Conservation (phyloP, 2,888 invertebrate species). For the Drosophila siamana region DNA sequence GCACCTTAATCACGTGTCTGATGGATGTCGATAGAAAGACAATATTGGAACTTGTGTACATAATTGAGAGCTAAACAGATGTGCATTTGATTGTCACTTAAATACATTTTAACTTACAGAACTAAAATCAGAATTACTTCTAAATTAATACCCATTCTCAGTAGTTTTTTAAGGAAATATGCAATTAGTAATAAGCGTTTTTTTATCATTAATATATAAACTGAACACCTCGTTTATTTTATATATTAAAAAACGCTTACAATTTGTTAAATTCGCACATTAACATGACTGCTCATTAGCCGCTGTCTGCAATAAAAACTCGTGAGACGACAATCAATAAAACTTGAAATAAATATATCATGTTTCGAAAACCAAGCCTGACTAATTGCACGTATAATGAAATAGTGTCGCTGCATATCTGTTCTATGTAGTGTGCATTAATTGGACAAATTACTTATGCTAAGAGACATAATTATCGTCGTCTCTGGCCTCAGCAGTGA, state of each 20-base stretch:
- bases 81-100: not conserved
- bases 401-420: not conserved
- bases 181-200: too few relatives aligned
- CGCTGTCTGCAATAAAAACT: too few relatives aligned
- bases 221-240: too few relatives aligned
- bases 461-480: conserved; percentile 17
- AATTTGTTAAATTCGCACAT: too few relatives aligned
- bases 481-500: conserved; percentile 3
- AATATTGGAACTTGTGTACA: not conserved
- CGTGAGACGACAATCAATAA: not conserved
- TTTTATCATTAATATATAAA: too few relatives aligned
- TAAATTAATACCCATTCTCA: too few relatives aligned
- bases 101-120: not conserved
- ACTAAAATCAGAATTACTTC: too few relatives aligned
- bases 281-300: too few relatives aligned
- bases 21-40: conserved; percentile 5
- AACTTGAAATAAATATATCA: not conserved
- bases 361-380: not conserved
- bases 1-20: conserved; percentile 4
- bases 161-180: too few relatives aligned
- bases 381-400: not conserved
- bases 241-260: too few relatives aligned
- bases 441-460: conserved; percentile 23
- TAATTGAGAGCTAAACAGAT: conserved; percentile 1
- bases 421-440: not conserved